These are phyloP conservation scores for Pollachius pollachius DNA, from an alignment of 2,113 vertebrate species.

Conservation along the genomic window DNA sequence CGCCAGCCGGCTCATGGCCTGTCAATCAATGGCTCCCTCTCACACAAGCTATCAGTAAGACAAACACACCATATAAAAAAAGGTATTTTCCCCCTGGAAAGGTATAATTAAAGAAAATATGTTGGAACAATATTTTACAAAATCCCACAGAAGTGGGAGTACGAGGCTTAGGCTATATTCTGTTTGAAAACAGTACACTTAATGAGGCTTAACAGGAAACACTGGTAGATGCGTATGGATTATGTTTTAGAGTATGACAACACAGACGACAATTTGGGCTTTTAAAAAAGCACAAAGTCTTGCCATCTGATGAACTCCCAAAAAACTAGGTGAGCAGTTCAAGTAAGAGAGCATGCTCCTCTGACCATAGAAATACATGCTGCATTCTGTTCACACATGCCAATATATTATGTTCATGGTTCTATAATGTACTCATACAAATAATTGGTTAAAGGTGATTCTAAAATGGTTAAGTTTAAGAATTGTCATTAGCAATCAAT, in stretches of 20 bases:
- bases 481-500: too few relatives aligned
- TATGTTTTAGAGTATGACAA: conserved; percentile 38
- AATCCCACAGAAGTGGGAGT: conserved; percentile 28
- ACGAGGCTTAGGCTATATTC: conserved; percentile 27
- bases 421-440: too few relatives aligned
- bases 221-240: neutral
- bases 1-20: conserved; percentile 35
- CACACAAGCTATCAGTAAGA: conserved; percentile 28
- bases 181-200: conserved; percentile 42
- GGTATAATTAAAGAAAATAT: conserved; percentile 31
- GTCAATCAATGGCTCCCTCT: conserved; percentile 45
- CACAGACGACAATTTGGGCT: conserved; percentile 60
- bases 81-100: conserved; percentile 8
- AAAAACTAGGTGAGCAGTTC: conserved; percentile 60
- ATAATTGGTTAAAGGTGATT: too few relatives aligned
- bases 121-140: conserved; percentile 36
- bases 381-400: too few relatives aligned
- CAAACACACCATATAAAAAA: conserved; percentile 10
- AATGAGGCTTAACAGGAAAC: conserved; percentile 28
- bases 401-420: too few relatives aligned
- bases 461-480: too few relatives aligned
- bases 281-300: conserved; percentile 47
- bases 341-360: conserved; percentile 52
- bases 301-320: conserved; percentile 51
- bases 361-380: neutral